These are phyloP conservation scores for Catocala fraxini DNA, from an alignment of 2,888 invertebrate genomes.

Conservation along the genomic window DNA sequence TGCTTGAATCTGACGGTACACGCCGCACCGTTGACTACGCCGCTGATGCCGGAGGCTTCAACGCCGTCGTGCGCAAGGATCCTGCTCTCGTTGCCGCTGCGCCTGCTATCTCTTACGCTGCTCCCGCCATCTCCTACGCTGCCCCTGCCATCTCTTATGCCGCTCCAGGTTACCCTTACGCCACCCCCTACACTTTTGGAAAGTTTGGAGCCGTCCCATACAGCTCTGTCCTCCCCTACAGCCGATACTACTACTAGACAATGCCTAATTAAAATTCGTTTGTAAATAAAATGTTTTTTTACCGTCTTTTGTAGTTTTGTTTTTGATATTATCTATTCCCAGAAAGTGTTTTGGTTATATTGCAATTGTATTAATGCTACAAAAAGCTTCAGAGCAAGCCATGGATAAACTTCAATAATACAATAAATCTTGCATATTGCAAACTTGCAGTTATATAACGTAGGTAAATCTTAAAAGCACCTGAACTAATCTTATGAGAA, in stretches of 20 bases:
- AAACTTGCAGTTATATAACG: too few relatives aligned
- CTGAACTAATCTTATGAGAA: too few relatives aligned
- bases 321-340: background rate
- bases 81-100: conserved; percentile 62
- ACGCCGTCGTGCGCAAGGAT: conserved; percentile 85
- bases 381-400: too few relatives aligned
- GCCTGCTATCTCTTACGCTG: conserved; percentile 41
- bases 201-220: conserved; percentile 23
- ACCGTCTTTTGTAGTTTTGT: conserved; percentile 11
- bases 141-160: conserved; percentile 42
- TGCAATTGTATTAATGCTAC: too few relatives aligned
- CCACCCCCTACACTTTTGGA: conserved; percentile 28
- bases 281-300: conserved; percentile 44
- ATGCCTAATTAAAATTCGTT: conserved; percentile 4
- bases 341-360: too few relatives aligned
- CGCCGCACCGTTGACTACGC: conserved; percentile 85
- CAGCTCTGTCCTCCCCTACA: conserved; percentile 46
- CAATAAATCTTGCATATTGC: too few relatives aligned
- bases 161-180: conserved; percentile 47
- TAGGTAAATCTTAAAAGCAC: too few relatives aligned
- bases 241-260: conserved; percentile 45
- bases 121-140: conserved; percentile 31
- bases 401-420: too few relatives aligned
- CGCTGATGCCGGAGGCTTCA: conserved; percentile 84
- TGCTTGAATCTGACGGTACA: conserved; percentile 84